phyloP scores from a whole-genome alignment of 23 tunicate genomes.

The Ascidia mentula region DNA sequence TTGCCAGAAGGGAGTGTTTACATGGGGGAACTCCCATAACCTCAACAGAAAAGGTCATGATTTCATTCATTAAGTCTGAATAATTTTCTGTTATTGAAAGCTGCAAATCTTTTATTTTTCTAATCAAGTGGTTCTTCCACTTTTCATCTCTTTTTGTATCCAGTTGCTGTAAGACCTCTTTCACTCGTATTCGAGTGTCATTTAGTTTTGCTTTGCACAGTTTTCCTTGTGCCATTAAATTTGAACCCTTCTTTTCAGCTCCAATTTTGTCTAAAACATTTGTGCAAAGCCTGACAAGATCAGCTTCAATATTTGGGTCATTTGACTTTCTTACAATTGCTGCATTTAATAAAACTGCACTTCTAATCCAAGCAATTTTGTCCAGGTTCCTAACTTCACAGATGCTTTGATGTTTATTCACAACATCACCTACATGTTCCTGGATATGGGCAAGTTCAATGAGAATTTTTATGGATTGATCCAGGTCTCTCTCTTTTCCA shows the following conservation, averaged over 20 bases:
- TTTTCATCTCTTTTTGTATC: background rate
- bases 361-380: background rate
- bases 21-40: conserved; percentile 1
- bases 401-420: background rate
- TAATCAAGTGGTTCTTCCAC: background rate
- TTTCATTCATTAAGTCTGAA: background rate
- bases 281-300: background rate
- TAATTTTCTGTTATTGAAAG: background rate
- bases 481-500: background rate
- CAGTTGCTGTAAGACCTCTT: background rate
- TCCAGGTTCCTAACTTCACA: background rate
- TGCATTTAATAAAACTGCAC: conserved; percentile 14
- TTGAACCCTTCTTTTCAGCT: background rate
- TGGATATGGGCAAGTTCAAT: background rate
- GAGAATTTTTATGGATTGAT: background rate
- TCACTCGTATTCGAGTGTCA: background rate
- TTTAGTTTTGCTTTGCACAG: background rate
- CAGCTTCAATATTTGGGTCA: background rate
- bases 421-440: background rate
- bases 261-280: background rate
- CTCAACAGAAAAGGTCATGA: background rate
- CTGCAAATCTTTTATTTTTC: background rate
- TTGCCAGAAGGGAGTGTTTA: background rate
- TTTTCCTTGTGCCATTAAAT: background rate
- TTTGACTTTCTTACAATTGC: conserved; percentile 11